A percentile compares a stretch with the other conserved stretches of the same genome.
Conservation (phyloP, 2,888 invertebrate species). For the Drosophila borealis region DNA sequence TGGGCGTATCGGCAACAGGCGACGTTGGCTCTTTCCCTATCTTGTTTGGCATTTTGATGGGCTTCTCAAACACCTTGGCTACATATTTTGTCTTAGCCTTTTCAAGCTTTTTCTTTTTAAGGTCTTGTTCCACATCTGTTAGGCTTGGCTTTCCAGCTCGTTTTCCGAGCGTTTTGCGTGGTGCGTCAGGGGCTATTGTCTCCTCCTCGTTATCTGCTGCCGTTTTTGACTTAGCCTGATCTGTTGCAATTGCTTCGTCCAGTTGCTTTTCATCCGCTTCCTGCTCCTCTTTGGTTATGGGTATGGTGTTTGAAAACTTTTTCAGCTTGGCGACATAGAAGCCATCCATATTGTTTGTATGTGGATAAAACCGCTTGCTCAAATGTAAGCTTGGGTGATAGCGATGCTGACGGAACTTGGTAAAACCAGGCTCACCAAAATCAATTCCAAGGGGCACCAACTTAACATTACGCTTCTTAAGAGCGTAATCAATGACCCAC, state of each 20-base stretch:
- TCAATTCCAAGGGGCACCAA: conserved; percentile 96
- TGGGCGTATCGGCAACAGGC: conserved; percentile 8
- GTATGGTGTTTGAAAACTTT: conserved; percentile 94
- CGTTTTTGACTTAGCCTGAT: conserved; percentile 47
- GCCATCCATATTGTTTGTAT: conserved; percentile 99
- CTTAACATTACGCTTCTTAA: conserved; percentile 97
- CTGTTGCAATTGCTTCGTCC: conserved; percentile 72
- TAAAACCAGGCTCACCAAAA: conserved; percentile 98
- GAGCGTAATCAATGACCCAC: conserved; percentile 97
- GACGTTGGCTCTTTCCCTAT: conserved; percentile 18
- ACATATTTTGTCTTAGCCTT: conserved; percentile 82
- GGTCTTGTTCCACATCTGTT: conserved; percentile 75
- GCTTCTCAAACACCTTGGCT: conserved; percentile 84
- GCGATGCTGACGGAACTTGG: conserved; percentile 92
- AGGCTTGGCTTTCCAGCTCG: conserved; percentile 82
- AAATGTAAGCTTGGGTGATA: conserved; percentile 96
- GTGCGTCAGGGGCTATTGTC: conserved; percentile 55
- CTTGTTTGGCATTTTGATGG: conserved; percentile 76
- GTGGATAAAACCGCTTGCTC: conserved; percentile 97
- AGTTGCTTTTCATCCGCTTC: conserved; percentile 84
- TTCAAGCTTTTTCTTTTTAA: conserved; percentile 82
- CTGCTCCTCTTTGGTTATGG: conserved; percentile 84
- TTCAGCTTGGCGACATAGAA: conserved; percentile 99
- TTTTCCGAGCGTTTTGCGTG: conserved; percentile 68
- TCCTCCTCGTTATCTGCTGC: conserved; percentile 37